Conservation (phyloP, 2,797 vertebrate genomes). For the Hyperoplus immaculatus region DNA sequence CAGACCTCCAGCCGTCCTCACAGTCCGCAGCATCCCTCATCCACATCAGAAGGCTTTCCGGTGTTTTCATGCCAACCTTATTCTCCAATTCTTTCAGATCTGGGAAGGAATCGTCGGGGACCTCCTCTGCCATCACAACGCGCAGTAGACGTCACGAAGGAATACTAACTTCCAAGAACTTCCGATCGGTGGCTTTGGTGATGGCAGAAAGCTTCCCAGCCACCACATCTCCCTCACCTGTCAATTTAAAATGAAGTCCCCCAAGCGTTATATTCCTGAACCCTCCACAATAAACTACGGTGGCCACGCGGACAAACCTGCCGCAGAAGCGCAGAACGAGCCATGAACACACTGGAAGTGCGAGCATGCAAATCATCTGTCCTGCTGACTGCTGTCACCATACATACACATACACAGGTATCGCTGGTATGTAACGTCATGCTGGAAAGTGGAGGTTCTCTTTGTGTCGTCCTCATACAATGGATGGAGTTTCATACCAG, state of each 20-base stretch:
- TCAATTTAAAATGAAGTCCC: slow-evolving; percentile 10
- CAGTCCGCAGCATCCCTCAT: slow-evolving; percentile 66
- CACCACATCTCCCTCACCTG: not conserved
- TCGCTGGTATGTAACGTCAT: slow-evolving; percentile 52
- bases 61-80: slow-evolving; percentile 78
- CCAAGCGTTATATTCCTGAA: slow-evolving; percentile 46
- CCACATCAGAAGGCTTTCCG: slow-evolving; percentile 75
- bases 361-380: slow-evolving; percentile 16
- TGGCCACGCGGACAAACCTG: slow-evolving; percentile 11
- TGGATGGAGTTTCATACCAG: slow-evolving; percentile 32
- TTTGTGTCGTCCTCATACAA: slow-evolving; percentile 65
- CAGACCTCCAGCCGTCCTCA: slow-evolving; percentile 44
- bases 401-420: slow-evolving; percentile 10
- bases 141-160: no score
- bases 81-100: slow-evolving; percentile 78
- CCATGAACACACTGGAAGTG: slow-evolving; percentile 66
- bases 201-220: not conserved
- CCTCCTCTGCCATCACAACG: slow-evolving; percentile 69
- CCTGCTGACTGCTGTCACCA: slow-evolving; percentile 41
- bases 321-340: slow-evolving; percentile 18
- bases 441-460: slow-evolving; percentile 62
- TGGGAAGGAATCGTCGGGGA: slow-evolving; percentile 43
- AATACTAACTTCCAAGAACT: not conserved
- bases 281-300: slow-evolving; percentile 32
- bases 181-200: not conserved